Percentiles rank a stretch among this genome's conserved stretches.
These are phyloP conservation scores for Todiramphus chloris DNA, from an alignment of 2,113 vertebrate species.

Conservation along the genomic window DNA sequence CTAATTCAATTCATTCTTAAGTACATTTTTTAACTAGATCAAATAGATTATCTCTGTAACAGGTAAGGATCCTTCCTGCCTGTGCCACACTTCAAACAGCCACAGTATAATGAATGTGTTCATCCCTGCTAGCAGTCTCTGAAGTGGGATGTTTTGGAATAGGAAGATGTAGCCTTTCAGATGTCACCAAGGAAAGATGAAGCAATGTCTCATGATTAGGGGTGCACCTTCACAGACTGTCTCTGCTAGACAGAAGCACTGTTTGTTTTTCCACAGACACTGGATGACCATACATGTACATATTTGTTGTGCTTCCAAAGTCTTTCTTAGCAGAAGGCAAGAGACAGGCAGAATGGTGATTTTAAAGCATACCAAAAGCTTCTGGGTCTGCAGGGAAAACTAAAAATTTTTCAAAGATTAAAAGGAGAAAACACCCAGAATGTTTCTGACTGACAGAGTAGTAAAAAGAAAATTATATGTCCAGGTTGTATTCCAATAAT, in stretches of 20 bases:
- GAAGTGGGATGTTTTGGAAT: background rate
- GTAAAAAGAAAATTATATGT: background rate
- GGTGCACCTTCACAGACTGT: background rate
- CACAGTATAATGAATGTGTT: background rate
- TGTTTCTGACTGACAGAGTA: background rate
- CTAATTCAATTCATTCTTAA: background rate
- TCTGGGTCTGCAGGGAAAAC: background rate
- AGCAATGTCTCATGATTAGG: background rate
- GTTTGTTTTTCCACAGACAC: background rate
- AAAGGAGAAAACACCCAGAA: background rate
- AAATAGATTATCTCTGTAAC: background rate
- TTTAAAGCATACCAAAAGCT: background rate
- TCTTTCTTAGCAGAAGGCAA: background rate
- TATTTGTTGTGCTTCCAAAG: background rate
- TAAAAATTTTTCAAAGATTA: background rate
- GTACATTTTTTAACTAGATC: background rate
- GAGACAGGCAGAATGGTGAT: background rate
- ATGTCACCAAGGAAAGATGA: background rate
- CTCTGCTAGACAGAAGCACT: background rate
- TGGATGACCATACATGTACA: background rate
- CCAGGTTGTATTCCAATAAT: background rate
- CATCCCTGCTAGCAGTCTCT: background rate
- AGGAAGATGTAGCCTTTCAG: background rate
- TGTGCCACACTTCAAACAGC: accelerated
- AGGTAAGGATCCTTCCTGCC: background rate